A percentile compares a stretch with the other conserved stretches of the same genome.
Conservation (phyloP, 2,113 vertebrate genomes). For the Lathamus discolor region DNA sequence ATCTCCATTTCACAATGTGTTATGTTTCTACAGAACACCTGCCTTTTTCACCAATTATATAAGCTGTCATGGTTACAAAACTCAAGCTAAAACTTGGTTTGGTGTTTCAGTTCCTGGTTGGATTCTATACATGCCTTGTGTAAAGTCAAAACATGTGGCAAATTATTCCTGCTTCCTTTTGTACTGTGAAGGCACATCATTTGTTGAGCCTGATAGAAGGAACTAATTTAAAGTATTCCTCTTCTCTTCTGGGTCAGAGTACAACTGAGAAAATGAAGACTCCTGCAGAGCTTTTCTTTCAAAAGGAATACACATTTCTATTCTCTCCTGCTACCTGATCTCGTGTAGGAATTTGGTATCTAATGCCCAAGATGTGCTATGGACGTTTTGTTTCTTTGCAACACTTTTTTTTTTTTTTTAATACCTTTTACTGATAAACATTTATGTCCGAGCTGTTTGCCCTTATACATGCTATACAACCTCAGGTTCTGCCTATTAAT, state of each 20-base stretch:
- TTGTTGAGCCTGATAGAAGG: constrained; percentile 13
- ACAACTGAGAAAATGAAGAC: constrained; percentile 38
- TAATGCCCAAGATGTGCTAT: background rate
- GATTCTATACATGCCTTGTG: background rate
- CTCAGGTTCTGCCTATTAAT: background rate
- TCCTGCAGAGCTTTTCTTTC: constrained; percentile 24
- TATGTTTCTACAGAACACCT: constrained; percentile 9
- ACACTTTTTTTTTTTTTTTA: background rate
- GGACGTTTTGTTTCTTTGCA: background rate
- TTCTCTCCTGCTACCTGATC: background rate
- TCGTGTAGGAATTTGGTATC: background rate
- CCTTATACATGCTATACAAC: background rate
- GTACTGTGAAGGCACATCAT: background rate
- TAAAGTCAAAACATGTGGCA: constrained; percentile 42
- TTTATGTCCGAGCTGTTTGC: background rate
- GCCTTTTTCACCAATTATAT: background rate
- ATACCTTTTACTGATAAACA: background rate
- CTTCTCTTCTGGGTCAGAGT: constrained; percentile 36
- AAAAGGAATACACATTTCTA: background rate
- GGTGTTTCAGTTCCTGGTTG: constrained; percentile 5
- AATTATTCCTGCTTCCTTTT: constrained; percentile 48
- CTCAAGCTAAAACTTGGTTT: background rate
- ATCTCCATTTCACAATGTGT: background rate
- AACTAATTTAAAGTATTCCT: constrained; percentile 30
- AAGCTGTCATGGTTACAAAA: background rate